Evolutionary conservation across 92 coral and sea anemone genomes (phyloP).

Genomic region (Paragorgia papillata): DNA sequence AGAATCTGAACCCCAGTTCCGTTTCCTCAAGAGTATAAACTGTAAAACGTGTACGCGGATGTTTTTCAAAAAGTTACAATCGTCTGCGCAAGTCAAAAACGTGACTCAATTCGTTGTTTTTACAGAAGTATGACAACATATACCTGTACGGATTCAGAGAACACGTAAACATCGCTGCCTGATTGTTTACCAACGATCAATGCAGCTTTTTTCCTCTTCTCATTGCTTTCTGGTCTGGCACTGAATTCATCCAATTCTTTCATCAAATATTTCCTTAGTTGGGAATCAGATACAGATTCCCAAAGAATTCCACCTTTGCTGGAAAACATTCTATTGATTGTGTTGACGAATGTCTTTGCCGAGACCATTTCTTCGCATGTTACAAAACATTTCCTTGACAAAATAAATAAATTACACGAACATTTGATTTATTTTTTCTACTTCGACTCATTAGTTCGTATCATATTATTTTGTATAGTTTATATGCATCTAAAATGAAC

Average conservation of each 20-base stretch:
- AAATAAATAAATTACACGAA: no score
- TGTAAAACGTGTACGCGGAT: no score
- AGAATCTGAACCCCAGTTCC: no score
- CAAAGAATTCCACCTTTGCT: conserved; percentile 38
- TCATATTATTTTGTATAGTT: no score
- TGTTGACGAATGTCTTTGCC: conserved; percentile 9
- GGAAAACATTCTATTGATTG: conserved; percentile 29
- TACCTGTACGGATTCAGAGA: conserved; percentile 28
- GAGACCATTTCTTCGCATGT: conserved; percentile 29
- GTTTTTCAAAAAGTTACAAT: no score
- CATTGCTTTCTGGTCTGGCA: not conserved
- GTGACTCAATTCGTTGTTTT: no score
- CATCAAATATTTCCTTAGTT: conserved; percentile 25
- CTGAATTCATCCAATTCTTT: conserved; percentile 15
- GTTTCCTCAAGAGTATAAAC: no score
- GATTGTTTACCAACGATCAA: conserved; percentile 30
- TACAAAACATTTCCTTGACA: conserved; percentile 34
- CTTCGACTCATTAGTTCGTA: no score
- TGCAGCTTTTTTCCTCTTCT: conserved; percentile 26
- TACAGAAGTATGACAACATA: no score
- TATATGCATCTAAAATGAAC: no score
- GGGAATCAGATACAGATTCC: conserved; percentile 22
- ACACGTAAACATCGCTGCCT: conserved; percentile 36
- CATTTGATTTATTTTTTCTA: no score
- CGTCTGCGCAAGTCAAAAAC: no score